Base-by-base conservation (phyloP, 2,888 invertebrate genomes). In the Stratiomys singularior region DNA sequence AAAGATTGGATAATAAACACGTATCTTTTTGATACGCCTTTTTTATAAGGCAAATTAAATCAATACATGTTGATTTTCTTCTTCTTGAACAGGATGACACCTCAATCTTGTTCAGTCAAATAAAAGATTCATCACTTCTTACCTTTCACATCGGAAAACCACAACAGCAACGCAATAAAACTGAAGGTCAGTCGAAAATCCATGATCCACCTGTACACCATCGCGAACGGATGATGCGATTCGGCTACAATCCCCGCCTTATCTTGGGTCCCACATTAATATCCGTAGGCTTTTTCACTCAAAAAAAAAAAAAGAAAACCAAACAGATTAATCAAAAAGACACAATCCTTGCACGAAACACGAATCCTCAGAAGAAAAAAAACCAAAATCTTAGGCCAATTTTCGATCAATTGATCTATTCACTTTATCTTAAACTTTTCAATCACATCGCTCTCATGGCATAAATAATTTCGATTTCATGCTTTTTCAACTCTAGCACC, bases 161-260 rank as follows among this genome's bases (percentile, higher is more conserved):
- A 47, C 44, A 79, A 30, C 18, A 78, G 9, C 52, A 72, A 27
- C 11, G 30, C 21, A 66, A 78, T 28, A 60, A 71, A n/a, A 13
- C 74, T 46, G 67, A 63, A 77, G 56, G 76, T 47, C 76, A 67
- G 37, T n/a, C 58, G 69, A 63, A 79, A 78, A 79, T 79, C 79
- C 79, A 79, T 79, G 77, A 28, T 56, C 52, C 13, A 28, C 13
- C 56, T 3, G 37, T 37, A 15, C n/a, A 9, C 13, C 56, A 5
- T 58, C 30, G 18, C 18, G 37, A 56, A 30, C 56, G 15, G 64
- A n/a, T 27, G 1, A 60, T 11, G 37, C 30, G 13, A 18, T 25
- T 18, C 52, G 37, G 56, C 30, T 69, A 37, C 28, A 5, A 60
- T 18, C 37, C 13, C 3, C 18, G 28, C 1, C 23, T n/a, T 25